Base-by-base conservation (phyloP, 2,888 invertebrate species). In the Listrodromus nycthemerus region DNA sequence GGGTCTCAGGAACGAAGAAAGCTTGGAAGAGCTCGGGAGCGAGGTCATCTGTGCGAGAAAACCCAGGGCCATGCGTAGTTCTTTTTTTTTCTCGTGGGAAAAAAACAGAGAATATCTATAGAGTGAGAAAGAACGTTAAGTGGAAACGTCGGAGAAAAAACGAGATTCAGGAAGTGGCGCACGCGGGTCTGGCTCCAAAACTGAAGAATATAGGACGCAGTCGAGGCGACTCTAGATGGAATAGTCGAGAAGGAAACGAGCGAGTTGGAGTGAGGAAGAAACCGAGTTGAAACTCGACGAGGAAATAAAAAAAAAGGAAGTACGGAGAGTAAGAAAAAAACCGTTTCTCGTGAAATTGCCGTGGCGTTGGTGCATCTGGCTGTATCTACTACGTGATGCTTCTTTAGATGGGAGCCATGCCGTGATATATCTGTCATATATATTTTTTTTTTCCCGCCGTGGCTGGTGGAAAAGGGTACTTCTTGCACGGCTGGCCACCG, bases 401-500 rank as follows among this genome's bases (percentile, higher is more conserved):
- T 45, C 48, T 50, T 5, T 45, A n/a, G 41, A 30, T 50, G 27
- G 16, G 7, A 50, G 41, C 24, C 19, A 30, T 30, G n/a, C 48
- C 21, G 4, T 16, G 8, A 30, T 69, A 30, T 67, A 67, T n/a
- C 50, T 24, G 27, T 30, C 37, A 24, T 41, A 27, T 27, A 58
- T 50, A 33, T 50, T 50, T 63, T 37, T 8, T 5, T 41, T 41
- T 41, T 41, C 13, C 55, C 7, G 41, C 45, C 45, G 30, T 58
- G n/a, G 16, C 24, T 5, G 30, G 55, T 50, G 37, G 45, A 67
- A 41, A 24, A 41, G 63, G 69, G 69, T 69, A 61, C 45, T 77
- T 77, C 69, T 77, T 69, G 67, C 77, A 69, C 77, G 77, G 58
- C 13, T 77, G 61, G 69, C 58, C 45, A 69, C 77, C n/a, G 61